Evolutionary conservation across 2,797 vertebrate species (phyloP), one percentile per base, ranked within the genome.

Genomic region (Clarias fuscus): DNA sequence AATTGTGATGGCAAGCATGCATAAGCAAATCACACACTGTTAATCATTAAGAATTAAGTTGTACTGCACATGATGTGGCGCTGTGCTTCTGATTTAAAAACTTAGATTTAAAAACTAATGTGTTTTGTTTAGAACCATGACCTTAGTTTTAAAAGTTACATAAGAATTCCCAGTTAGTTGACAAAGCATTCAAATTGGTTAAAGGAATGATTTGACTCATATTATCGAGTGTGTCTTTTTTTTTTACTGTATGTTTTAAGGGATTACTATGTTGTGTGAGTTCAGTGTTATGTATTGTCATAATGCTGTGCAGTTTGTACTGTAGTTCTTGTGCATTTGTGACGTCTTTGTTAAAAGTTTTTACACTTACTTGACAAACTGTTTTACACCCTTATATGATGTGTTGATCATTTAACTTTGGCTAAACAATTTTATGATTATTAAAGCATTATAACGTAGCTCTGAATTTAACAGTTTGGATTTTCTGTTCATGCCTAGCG

Each of bases 1-100:
- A 20, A 82, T 22, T 30, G 80, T 82, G 80, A 53, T 56, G 59
- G 37, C 59, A 82, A 65, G 40, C 40, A 67, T 64, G 43, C 37
- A 64, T 20, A 62, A 40, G 78, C 24, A 67, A 24, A 18, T 48
- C 14, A 68, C 59, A 53, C 58, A 61, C 48, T 72, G 8, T 48
- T 61, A 73, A 84, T 68, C 27, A 77, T 58, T 53, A 75, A 53
- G 2, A 2, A 64, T 62, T 40, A 40, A 17, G 58, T 62, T 7
- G 37, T 14, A 15, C 40, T 37, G 37, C 22, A 7, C 20, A 17
- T 64, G 22, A 64, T 64, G 15, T 53, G 43, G 48, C 24, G 5
- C 58, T 62, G 77, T 24, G 22, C 7, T 4, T 27, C 18, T 65
- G 7, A n/a, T 48, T 18, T 27, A 33, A 27, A 62, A 62, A 5